phyloP scores from a whole-genome alignment of 2,888 invertebrate genomes.

The Synergus laeviventris region DNA sequence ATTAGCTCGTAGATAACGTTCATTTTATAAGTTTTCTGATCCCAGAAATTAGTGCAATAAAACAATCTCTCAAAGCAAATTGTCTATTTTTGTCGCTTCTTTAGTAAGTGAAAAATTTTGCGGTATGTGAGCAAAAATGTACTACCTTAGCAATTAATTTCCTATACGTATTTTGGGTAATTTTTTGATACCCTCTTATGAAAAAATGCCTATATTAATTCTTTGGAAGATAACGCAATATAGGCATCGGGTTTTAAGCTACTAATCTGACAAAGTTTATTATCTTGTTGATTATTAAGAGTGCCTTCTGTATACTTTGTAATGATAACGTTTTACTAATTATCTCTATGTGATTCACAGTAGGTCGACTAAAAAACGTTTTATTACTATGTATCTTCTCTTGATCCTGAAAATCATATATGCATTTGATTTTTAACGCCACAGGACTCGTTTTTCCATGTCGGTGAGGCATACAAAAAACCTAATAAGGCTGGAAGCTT shows the following conservation, averaged over 20 bases:
- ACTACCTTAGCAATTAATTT: background rate
- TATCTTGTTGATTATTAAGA: conserved; percentile 23
- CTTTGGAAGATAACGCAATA: conserved; percentile 24
- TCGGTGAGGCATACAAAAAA: conserved; percentile 52
- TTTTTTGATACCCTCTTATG: background rate
- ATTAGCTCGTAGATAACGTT: conserved; percentile 31
- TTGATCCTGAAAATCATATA: conserved; percentile 27
- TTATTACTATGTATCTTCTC: conserved; percentile 27
- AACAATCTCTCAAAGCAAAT: background rate
- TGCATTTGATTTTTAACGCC: conserved; percentile 29
- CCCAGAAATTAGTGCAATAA: conserved; percentile 1
- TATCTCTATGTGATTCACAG: conserved; percentile 18
- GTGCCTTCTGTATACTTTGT: conserved; percentile 30
- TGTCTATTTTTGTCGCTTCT: background rate
- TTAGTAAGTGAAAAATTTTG: background rate
- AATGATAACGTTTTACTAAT: conserved; percentile 28
- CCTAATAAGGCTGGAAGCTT: conserved; percentile 57
- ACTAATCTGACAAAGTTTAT: conserved; percentile 37
- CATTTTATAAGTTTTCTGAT: background rate
- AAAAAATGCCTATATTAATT: conserved; percentile 10
- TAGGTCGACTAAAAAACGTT: conserved; percentile 3
- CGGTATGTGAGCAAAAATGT: background rate
- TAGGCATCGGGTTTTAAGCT: conserved; percentile 13
- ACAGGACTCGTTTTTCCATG: conserved; percentile 23
- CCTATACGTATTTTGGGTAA: background rate